Conservation (phyloP, 1,140 invertebrate species). For the Drosophila kikkawai region DNA sequence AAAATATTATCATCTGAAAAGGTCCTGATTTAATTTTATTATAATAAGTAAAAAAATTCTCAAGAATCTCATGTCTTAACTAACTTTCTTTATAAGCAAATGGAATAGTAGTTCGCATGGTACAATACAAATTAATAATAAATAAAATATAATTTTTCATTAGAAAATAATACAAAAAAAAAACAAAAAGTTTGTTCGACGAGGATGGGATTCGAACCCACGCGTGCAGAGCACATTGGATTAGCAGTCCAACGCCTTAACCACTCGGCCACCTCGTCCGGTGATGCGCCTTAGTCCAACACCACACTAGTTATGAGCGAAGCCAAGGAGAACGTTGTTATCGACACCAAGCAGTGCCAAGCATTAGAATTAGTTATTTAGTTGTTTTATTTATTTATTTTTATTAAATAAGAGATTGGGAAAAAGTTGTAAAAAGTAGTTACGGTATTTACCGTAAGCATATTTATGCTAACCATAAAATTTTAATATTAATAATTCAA, state of each 20-base stretch:
- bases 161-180: not conserved
- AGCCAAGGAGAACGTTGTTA: constrained; percentile 1
- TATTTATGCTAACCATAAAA: not conserved
- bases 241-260: constrained; percentile 96
- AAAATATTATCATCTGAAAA: not conserved
- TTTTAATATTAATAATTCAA: not conserved
- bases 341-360: constrained; percentile 25
- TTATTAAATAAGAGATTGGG: not conserved
- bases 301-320: constrained; percentile 7
- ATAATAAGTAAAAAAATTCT: too few relatives aligned
- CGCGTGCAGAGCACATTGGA: constrained; percentile 90
- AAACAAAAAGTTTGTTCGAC: not conserved
- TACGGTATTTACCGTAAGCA: too few relatives aligned
- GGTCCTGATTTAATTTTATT: not conserved
- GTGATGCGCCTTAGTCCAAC: constrained; percentile 40
- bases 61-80: too few relatives aligned
- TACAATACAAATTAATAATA: too few relatives aligned
- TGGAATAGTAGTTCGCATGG: too few relatives aligned
- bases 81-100: too few relatives aligned
- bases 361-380: not conserved
- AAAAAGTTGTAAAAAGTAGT: not conserved
- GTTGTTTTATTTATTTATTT: too few relatives aligned
- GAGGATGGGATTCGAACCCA: constrained; percentile 94
- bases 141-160: not conserved
- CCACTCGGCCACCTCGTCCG: constrained; percentile 94